Base-by-base conservation (phyloP, 2,113 vertebrate genomes). In the Oenanthe oenanthe region DNA sequence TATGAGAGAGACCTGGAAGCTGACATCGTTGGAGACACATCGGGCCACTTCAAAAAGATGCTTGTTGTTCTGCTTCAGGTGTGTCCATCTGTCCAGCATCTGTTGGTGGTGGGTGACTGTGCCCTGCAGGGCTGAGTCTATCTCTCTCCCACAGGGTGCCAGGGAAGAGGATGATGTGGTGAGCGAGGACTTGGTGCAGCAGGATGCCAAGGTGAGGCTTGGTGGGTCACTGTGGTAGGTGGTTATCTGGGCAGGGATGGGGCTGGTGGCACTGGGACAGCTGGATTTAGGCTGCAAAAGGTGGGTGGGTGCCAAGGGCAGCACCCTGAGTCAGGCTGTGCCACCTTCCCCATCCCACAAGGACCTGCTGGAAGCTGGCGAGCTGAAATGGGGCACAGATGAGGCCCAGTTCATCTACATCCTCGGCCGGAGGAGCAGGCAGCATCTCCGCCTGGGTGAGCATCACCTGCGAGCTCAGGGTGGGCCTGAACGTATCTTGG, bases 41-140 rank as follows among this genome's bases (percentile, higher is more conserved):
- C 99, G 0, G 99, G 99, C 65, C 99, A 99, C 93, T 99, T 99
- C 97, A 99, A 99, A 97, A 99, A 99, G 98, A 99, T 99, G 99
- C 98, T 99, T 0, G 67, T 99, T 24, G 99, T 99, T 94, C 97
- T 99, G 92, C 98, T 99, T 57, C 99, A 99, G 99, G 99, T 99
- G 21, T 72, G 97, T 96, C 78, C 14, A 1, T 76, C 75, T 57
- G 38, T 53, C 74, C 38, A 28, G 58, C 0, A 1, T 62, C 70
- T 86, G 31, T 32, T 12, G 19, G 15, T 26, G 21, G 5, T 25
- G 29, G 11, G 18, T 42, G 31, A 36, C 17, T 57, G 62, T 19
- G 24, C 36, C 24, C 5, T 13, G 48, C 31, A 76, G 60, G 43
- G 6, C 11, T 93, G 31, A 94, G 25, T 42, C 47, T 1, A 1